These are phyloP conservation scores for Drosophila tanythrix DNA, from an alignment of 2,888 invertebrate species.

Conservation along the genomic window DNA sequence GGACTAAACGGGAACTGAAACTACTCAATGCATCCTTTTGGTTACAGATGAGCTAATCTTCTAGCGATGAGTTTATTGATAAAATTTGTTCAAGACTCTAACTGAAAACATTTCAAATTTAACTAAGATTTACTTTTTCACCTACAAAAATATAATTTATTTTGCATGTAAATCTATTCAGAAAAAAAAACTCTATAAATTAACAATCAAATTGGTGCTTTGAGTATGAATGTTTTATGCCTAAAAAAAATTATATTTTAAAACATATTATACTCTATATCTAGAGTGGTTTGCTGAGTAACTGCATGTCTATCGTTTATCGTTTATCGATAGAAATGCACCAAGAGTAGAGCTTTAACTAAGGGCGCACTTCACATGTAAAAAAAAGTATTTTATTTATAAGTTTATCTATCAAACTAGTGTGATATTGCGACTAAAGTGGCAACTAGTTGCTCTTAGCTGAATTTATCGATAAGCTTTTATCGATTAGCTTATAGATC, in stretches of 20 bases:
- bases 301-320: background rate
- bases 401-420: background rate
- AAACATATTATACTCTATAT: background rate
- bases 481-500: constrained; percentile 39
- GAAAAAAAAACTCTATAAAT: background rate
- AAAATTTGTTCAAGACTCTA: too few relatives aligned
- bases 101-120: background rate
- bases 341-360: background rate
- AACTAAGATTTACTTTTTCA: background rate
- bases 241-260: rapidly evolving
- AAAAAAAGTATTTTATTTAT: background rate
- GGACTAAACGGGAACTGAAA: constrained; percentile 7
- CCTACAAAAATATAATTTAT: background rate
- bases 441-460: background rate
- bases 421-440: background rate
- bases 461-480: constrained; percentile 1
- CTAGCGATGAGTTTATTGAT: constrained; percentile 32
- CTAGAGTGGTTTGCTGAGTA: background rate
- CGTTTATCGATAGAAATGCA: constrained; percentile 1
- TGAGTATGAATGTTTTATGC: background rate
- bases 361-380: background rate
- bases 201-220: background rate
- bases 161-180: background rate
- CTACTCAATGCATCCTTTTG: background rate
- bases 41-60: background rate